Evolutionary conservation across 2,888 invertebrate species (phyloP).

Genomic region (Podotricha telesiphe): DNA sequence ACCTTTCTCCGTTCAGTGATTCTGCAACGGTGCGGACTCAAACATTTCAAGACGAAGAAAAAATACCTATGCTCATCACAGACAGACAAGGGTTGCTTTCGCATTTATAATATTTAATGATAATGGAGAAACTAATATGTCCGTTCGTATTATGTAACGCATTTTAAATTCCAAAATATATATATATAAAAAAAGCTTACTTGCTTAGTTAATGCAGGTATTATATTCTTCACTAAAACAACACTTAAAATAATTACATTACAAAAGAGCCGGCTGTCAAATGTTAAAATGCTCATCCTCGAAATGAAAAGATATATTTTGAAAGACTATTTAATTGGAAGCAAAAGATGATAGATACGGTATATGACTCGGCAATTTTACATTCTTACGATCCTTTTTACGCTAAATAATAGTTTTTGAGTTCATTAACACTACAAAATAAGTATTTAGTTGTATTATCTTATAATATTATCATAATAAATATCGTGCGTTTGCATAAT

Average conservation of each 20-base stretch:
- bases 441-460: not conserved
- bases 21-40: no score
- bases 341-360: slow-evolving; percentile 62
- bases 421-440: slow-evolving; percentile 15
- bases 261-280: slow-evolving; percentile 35
- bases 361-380: slow-evolving; percentile 73
- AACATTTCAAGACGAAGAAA: no score
- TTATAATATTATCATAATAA: slow-evolving; percentile 4
- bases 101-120: no score
- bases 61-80: no score
- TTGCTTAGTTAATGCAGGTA: slow-evolving; percentile 6
- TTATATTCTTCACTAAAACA: slow-evolving; percentile 14
- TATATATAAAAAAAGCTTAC: not conserved
- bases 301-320: slow-evolving; percentile 25
- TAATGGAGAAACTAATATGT: slow-evolving; percentile 5
- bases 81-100: no score
- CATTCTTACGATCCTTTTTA: slow-evolving; percentile 54
- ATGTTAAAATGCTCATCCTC: slow-evolving; percentile 25
- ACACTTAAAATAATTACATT: slow-evolving; percentile 28
- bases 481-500: slow-evolving; percentile 12
- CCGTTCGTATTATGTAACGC: slow-evolving; percentile 1
- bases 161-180: not conserved
- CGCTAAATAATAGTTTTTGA: slow-evolving; percentile 7
- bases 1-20: no score
- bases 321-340: slow-evolving; percentile 61